These are phyloP conservation scores for Iphiclides podalirius DNA, from an alignment of 2,888 invertebrate species.

Conservation along the genomic window DNA sequence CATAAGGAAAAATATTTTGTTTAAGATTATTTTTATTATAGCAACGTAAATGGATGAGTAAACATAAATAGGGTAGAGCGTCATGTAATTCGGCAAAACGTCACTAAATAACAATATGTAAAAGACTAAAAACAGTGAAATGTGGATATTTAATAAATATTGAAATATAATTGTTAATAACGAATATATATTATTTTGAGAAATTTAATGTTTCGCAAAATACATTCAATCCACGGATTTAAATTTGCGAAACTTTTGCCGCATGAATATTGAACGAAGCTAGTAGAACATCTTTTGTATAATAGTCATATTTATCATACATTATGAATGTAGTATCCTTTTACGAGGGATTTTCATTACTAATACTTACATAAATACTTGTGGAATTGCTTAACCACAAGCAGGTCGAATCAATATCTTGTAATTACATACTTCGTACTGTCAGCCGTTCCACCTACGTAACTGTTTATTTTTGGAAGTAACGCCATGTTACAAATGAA, in stretches of 20 bases:
- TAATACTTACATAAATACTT: not conserved
- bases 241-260: too few relatives aligned
- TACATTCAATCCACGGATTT: too few relatives aligned
- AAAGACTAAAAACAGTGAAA: too few relatives aligned
- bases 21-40: conserved; percentile 5
- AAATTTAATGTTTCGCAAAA: too few relatives aligned
- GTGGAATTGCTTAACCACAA: conserved; percentile 18
- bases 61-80: too few relatives aligned
- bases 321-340: conserved; percentile 4
- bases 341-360: conserved; percentile 17
- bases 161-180: too few relatives aligned
- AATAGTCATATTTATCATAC: conserved; percentile 2
- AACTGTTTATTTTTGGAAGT: conserved; percentile 11
- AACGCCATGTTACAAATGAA: not conserved
- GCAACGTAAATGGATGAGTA: too few relatives aligned
- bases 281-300: too few relatives aligned
- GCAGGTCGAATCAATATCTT: conserved; percentile 17
- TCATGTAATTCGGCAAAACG: too few relatives aligned
- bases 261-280: not conserved
- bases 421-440: conserved; percentile 18
- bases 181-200: too few relatives aligned
- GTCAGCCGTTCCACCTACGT: conserved; percentile 7
- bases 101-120: too few relatives aligned
- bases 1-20: conserved; percentile 18
- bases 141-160: too few relatives aligned